A percentile compares a stretch with the other conserved stretches of the same genome.
Evolutionary conservation across 1,140 invertebrate species (phyloP).

Genomic region (Brachionus manjavacas): DNA sequence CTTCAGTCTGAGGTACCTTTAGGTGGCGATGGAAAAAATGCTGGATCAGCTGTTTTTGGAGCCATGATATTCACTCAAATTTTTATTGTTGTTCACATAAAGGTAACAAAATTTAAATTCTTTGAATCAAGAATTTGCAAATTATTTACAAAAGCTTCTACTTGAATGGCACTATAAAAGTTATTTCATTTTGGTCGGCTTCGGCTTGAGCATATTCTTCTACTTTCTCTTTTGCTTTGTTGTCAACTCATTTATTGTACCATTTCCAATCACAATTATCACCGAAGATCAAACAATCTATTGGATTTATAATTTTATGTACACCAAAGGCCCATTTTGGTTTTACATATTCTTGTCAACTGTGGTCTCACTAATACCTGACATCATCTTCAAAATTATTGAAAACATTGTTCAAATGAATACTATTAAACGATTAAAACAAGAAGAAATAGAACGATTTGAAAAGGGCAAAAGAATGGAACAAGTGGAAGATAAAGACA

Average conservation of each 20-base stretch:
- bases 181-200: not conserved
- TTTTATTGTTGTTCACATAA: constrained; percentile 28
- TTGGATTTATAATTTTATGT: constrained; percentile 38
- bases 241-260: constrained; percentile 27
- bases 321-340: not conserved
- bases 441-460: not conserved
- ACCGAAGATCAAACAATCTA: constrained; percentile 25
- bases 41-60: not conserved
- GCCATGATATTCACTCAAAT: constrained; percentile 18
- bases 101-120: not conserved
- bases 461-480: constrained; percentile 4
- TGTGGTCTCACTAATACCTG: not conserved
- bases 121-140: not conserved
- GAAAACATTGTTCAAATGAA: not conserved
- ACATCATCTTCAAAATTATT: constrained; percentile 21
- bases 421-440: not conserved
- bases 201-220: not conserved
- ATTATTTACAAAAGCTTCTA: not conserved
- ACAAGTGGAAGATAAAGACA: not conserved
- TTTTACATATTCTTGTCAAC: not conserved
- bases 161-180: constrained; percentile 39
- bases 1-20: not conserved
- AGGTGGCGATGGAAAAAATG: not conserved
- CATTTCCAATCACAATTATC: not conserved
- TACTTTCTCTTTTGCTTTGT: constrained; percentile 20